Conservation (phyloP, 2,888 invertebrate species). For the Aplocera efformata region DNA sequence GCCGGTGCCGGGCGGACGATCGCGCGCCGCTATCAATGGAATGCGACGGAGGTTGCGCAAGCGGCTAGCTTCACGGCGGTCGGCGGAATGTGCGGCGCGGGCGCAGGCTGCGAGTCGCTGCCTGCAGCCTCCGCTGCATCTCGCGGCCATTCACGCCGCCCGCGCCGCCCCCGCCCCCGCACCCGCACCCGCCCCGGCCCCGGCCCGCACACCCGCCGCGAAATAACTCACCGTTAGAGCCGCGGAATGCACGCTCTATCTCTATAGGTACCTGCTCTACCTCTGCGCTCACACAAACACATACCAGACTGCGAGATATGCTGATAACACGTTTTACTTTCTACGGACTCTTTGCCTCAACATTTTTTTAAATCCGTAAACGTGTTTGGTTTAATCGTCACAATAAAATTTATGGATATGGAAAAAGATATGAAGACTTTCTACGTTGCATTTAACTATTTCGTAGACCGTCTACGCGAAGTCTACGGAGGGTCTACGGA, state of each 20-base stretch:
- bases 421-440: background rate
- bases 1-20: conserved; percentile 39
- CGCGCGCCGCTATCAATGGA: conserved; percentile 74
- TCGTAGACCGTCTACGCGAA: conserved; percentile 16
- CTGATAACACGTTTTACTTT: conserved; percentile 25
- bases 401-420: background rate
- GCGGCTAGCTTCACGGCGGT: conserved; percentile 59
- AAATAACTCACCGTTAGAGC: conserved; percentile 77
- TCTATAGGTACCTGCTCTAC: conserved; percentile 48
- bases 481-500: conserved; percentile 14
- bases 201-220: conserved; percentile 52
- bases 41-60: conserved; percentile 77
- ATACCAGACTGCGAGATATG: conserved; percentile 22
- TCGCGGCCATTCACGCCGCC: conserved; percentile 74
- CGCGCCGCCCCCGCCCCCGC: conserved; percentile 6
- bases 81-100: conserved; percentile 50
- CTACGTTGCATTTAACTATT: conserved; percentile 2
- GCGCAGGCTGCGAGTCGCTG: conserved; percentile 54
- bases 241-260: conserved; percentile 74
- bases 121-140: conserved; percentile 70
- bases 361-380: conserved; percentile 13
- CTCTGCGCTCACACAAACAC: conserved; percentile 16
- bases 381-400: conserved; percentile 11
- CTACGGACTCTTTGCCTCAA: conserved; percentile 22
- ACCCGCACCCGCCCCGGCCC: conserved; percentile 21